Evolutionary conservation across 2,113 vertebrate genomes (phyloP).

Genomic region (Colius striatus): DNA sequence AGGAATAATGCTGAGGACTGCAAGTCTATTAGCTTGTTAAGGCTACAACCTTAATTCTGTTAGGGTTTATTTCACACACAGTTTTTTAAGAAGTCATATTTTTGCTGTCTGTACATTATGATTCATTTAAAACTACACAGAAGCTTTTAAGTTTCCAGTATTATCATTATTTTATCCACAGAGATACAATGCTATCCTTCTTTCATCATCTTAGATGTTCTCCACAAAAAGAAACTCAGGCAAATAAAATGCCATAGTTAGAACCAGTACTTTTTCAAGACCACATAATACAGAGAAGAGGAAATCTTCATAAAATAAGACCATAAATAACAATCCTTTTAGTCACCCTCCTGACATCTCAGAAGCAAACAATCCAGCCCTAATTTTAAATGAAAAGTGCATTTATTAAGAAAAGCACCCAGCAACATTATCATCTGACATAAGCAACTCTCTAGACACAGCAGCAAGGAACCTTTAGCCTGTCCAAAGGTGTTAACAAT

Average conservation of each 20-base stretch:
- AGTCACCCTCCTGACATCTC: not conserved
- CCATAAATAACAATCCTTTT: not conserved
- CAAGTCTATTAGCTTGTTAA: not conserved
- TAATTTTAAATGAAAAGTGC: not conserved
- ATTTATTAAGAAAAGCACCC: slow-evolving; percentile 9
- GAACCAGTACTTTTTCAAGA: not conserved
- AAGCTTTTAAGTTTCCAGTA: slow-evolving; percentile 5
- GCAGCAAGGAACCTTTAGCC: slow-evolving; percentile 46
- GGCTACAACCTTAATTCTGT: not conserved
- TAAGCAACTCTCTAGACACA: not conserved
- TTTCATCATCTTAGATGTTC: not conserved
- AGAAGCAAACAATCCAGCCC: not conserved
- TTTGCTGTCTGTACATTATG: not conserved
- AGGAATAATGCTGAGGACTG: not conserved
- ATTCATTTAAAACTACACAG: not conserved
- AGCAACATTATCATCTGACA: not conserved
- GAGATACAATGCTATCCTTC: slow-evolving; percentile 24
- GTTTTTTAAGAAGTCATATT: not conserved
- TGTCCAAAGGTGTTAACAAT: slow-evolving; percentile 53
- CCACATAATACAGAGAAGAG: not conserved
- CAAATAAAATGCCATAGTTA: not conserved
- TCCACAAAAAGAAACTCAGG: not conserved
- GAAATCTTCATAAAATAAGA: not conserved
- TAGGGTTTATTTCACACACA: not conserved
- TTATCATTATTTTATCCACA: not conserved